Evolutionary conservation across 2,797 vertebrate genomes (phyloP).

Genomic region (Hemibagrus guttatus): DNA sequence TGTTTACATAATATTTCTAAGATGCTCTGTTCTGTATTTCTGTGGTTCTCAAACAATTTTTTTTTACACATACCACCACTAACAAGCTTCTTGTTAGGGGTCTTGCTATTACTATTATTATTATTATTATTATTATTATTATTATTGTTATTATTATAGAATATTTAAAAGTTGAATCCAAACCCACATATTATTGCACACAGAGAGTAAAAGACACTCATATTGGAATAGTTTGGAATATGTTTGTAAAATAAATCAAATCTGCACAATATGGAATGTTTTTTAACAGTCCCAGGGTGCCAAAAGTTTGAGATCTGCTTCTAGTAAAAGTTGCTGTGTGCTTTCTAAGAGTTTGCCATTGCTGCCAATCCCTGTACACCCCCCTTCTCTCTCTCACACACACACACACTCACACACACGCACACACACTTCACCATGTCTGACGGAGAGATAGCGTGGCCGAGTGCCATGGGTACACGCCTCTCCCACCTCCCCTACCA

Average conservation of each 20-base stretch:
- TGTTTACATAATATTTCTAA: background rate
- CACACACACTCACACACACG: background rate
- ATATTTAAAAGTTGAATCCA: too few species aligned
- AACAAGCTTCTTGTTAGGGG: background rate
- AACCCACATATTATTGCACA: background rate
- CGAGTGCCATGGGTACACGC: constrained; percentile 62
- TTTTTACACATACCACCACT: background rate
- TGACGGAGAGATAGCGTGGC: constrained; percentile 64
- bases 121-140: background rate
- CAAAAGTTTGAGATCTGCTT: constrained; percentile 1
- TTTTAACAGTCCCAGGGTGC: background rate
- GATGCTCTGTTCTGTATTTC: background rate
- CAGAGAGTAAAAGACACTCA: too few species aligned
- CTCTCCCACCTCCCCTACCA: constrained; percentile 34
- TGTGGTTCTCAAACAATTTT: background rate
- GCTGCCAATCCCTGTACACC: constrained; percentile 47
- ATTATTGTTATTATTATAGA: background rate
- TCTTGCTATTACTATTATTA: background rate
- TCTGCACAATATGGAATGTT: background rate
- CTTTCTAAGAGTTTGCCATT: constrained; percentile 22
- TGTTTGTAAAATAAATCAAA: background rate
- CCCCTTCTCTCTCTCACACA: background rate
- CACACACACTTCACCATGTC: background rate
- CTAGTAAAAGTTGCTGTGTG: background rate
- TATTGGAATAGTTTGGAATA: background rate